Percentiles rank a stretch among this genome's conserved stretches.
phyloP scores from a whole-genome alignment of 2,888 invertebrate species.

The Tanaodytes sp. region DNA sequence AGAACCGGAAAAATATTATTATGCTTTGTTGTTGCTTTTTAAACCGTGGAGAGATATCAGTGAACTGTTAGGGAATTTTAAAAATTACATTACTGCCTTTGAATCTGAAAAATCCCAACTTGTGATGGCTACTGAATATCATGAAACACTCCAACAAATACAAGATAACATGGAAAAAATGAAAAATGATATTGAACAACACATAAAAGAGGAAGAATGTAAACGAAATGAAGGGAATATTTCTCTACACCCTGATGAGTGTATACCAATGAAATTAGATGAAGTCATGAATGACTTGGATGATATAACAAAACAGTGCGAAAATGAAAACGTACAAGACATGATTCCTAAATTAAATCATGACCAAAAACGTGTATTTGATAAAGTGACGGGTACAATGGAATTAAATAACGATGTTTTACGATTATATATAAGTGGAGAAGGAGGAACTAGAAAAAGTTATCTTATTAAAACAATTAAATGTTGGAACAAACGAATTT shows the following conservation, averaged over 20 bases:
- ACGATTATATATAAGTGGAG: no score
- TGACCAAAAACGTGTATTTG: no score
- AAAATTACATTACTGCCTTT: slow-evolving; percentile 54
- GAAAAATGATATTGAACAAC: no score
- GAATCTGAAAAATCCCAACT: slow-evolving; percentile 27
- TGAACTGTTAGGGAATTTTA: slow-evolving; percentile 37
- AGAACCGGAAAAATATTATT: slow-evolving; percentile 46
- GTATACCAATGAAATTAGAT: slow-evolving; percentile 20
- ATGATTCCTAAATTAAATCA: slow-evolving; percentile 57
- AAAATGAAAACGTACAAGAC: slow-evolving; percentile 23
- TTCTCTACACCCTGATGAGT: slow-evolving; percentile 4
- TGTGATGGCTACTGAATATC: slow-evolving; percentile 32
- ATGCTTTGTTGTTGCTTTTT: slow-evolving; percentile 47
- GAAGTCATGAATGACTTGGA: no score
- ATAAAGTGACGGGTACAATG: no score
- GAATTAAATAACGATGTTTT: no score
- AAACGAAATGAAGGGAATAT: slow-evolving; percentile 1
- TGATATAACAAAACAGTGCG: no score
- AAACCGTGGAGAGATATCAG: slow-evolving; percentile 44
- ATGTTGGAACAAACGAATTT: no score
- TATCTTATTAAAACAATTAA: no score
- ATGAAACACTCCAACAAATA: no score
- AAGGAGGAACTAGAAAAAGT: slow-evolving; percentile 62
- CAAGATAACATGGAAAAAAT: no score
- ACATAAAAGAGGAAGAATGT: slow-evolving; percentile 29